These are phyloP conservation scores for Scortum barcoo DNA, from an alignment of 2,113 vertebrate species.

Conservation along the genomic window DNA sequence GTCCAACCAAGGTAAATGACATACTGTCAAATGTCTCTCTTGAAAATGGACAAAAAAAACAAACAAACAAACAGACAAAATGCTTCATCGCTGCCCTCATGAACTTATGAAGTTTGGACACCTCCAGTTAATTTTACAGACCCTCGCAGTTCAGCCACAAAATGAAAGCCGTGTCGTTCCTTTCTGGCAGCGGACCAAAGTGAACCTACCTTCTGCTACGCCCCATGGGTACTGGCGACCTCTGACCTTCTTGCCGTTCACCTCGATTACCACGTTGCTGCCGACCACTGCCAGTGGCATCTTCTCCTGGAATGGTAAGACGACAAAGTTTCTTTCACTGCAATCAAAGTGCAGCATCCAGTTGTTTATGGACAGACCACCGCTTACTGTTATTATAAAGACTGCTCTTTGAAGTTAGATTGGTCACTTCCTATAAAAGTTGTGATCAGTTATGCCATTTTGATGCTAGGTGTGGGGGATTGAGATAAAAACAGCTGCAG, in stretches of 20 bases:
- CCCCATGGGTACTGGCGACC: conserved; percentile 89
- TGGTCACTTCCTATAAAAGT: background rate
- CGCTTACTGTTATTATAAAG: background rate
- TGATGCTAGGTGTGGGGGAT: background rate
- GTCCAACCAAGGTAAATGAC: background rate
- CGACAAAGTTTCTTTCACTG: background rate
- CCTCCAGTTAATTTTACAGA: background rate
- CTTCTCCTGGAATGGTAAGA: conserved; percentile 76
- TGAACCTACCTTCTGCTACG: conserved; percentile 86
- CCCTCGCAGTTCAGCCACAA: background rate
- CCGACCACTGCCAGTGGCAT: conserved; percentile 88
- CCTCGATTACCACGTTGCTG: conserved; percentile 86
- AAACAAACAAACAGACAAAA: background rate
- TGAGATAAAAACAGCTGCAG: background rate
- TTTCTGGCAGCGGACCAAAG: background rate
- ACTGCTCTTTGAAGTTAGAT: background rate
- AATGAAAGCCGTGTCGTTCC: background rate
- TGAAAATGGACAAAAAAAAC: background rate
- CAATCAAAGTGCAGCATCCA: background rate
- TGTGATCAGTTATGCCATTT: no score
- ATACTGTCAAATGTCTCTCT: background rate
- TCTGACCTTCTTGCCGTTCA: conserved; percentile 87
- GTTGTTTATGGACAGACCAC: background rate
- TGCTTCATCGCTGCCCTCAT: background rate
- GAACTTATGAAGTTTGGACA: background rate